These are phyloP conservation scores for Masticophis lateralis DNA, from an alignment of 2,797 vertebrate genomes.

Conservation along the genomic window DNA sequence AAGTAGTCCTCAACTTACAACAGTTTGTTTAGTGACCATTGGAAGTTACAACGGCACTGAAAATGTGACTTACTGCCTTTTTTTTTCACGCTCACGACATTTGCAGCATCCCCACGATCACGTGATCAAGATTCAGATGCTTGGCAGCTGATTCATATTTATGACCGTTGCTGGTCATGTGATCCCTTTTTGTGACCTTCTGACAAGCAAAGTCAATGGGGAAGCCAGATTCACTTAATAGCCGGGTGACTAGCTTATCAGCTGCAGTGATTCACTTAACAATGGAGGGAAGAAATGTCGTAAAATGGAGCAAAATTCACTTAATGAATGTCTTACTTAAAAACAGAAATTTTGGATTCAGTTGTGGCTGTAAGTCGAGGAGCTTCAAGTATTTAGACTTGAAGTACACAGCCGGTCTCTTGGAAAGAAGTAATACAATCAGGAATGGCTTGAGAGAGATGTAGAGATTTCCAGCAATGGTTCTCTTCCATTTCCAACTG, in stretches of 20 bases:
- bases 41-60: neutral
- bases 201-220: neutral
- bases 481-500: neutral
- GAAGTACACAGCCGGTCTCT: neutral
- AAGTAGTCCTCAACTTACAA: neutral
- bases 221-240: neutral
- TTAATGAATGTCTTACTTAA: neutral
- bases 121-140: neutral
- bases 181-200: neutral
- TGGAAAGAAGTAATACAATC: neutral
- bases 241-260: neutral
- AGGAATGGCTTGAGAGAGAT: neutral
- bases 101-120: neutral
- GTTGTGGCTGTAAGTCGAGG: neutral
- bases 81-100: no score
- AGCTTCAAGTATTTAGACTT: neutral
- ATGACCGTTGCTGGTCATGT: neutral
- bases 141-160: neutral
- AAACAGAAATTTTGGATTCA: neutral
- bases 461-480: neutral
- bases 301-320: neutral
- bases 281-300: rapidly evolving
- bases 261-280: neutral
- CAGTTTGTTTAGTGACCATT: neutral
- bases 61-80: neutral